A percentile compares a stretch with the other conserved stretches of the same genome.
Conservation (phyloP, 2,888 invertebrate genomes). For the Adelphocoris suturalis region DNA sequence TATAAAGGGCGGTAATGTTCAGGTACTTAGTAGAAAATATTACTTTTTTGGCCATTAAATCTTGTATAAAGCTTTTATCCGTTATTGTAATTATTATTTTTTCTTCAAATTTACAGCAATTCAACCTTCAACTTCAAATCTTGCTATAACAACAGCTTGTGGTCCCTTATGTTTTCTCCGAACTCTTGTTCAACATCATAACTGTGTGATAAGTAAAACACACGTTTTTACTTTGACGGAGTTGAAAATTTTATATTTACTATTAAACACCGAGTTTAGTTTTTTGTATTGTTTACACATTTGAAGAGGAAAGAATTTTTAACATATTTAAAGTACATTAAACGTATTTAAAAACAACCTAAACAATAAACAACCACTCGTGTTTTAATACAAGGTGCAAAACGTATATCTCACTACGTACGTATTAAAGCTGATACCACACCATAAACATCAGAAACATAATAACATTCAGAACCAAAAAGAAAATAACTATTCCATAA, state of each 20-base stretch:
- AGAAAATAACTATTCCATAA: neutral
- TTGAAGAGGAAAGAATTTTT: neutral
- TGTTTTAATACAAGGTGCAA: slow-evolving; percentile 9
- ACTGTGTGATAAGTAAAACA: neutral
- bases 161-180: slow-evolving; percentile 62
- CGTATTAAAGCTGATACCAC: slow-evolving; percentile 16
- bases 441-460: neutral
- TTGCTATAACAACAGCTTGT: slow-evolving; percentile 50
- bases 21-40: slow-evolving; percentile 69
- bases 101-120: slow-evolving; percentile 45
- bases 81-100: slow-evolving; percentile 53
- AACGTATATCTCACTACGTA: too few species aligned
- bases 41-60: slow-evolving; percentile 38
- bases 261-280: neutral
- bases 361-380: too few species aligned
- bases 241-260: neutral
- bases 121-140: slow-evolving; percentile 52
- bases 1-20: slow-evolving; percentile 65
- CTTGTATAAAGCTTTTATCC: slow-evolving; percentile 57
- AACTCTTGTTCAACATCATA: slow-evolving; percentile 17
- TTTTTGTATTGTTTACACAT: neutral
- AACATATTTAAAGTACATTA: neutral
- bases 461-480: neutral
- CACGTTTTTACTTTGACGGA: neutral
- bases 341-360: too few species aligned